Base-by-base conservation (phyloP, 2,888 invertebrate genomes). In the Buathra laborator region DNA sequence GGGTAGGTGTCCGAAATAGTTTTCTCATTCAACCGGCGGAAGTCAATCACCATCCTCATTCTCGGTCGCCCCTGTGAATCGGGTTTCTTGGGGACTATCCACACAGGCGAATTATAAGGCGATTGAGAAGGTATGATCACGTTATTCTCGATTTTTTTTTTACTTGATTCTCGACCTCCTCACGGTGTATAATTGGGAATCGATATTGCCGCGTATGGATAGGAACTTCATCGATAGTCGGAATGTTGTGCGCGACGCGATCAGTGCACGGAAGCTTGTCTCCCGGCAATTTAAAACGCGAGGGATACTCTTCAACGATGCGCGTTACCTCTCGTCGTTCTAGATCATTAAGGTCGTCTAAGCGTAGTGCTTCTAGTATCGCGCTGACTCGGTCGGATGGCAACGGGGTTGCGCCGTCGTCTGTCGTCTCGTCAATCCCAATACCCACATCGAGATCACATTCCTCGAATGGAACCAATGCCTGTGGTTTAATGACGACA, bases 21-120 rank as follows among this genome's bases (percentile, higher is more conserved):
- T 9, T 53, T 62, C 12, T 71, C 64, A 4, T 71, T 68, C 0
- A 78, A 37, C 5, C 19, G 10, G 12, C 78, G 19, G 2, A 53
- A 53, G 7, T 53, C 66, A 37, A 32, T 66, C 14, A 24, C 43
- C 32, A 66, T 32, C 0, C 66, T 37, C 29, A 66, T 66, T 3
- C 37, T 6, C n/a, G 66, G 43, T 0, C 10, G 6, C 5, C 32
- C 24, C 14, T 43, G 24, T 29, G 59, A 72, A 66, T 72, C 80
- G 2, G 51, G n/a, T 16, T 80, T 80, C 16, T 72, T 74, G 0
- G 80, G 80, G 1, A 80, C 80, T 7, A 80, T 72, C 80, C 80
- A 74, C 19, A 53, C 19, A 2, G 53, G 53, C 0, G 53, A 53
- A 6, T 51, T 51, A 19, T 53, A 53, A 0, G 53, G 53, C 1